phyloP scores from a whole-genome alignment of 2,888 invertebrate genomes.

The Erebia ligea region DNA sequence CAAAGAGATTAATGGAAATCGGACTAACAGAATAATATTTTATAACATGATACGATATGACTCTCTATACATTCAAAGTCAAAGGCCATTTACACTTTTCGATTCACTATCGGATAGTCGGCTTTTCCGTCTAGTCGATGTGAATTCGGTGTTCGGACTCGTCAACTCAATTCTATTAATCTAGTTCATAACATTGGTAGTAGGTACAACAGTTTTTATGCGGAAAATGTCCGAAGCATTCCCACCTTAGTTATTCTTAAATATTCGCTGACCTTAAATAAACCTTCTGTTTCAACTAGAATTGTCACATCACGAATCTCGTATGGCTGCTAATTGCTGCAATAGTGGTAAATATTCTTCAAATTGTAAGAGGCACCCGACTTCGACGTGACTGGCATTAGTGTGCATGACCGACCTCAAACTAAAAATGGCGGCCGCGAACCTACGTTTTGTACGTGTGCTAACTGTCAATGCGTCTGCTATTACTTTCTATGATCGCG shows the following conservation, averaged over 20 bases:
- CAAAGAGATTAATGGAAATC: too few species aligned
- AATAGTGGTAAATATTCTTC: conserved; percentile 52
- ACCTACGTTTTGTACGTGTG: conserved; percentile 38
- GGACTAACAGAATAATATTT: too few species aligned
- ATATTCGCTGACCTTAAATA: conserved; percentile 10
- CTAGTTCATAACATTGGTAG: too few species aligned
- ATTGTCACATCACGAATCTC: conserved; percentile 26
- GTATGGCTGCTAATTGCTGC: conserved; percentile 55
- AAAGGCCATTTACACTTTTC: too few species aligned
- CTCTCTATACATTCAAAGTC: too few species aligned
- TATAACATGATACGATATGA: too few species aligned
- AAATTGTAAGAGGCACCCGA: conserved; percentile 51
- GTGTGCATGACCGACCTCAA: conserved; percentile 36
- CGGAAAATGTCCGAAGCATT: neutral
- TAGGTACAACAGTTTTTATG: neutral
- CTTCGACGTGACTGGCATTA: conserved; percentile 60
- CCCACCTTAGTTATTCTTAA: neutral
- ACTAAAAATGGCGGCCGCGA: conserved; percentile 46
- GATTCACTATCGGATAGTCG: too few species aligned
- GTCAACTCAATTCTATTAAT: too few species aligned
- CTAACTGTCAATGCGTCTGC: conserved; percentile 40
- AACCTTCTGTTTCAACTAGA: conserved; percentile 19
- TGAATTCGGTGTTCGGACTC: too few species aligned
- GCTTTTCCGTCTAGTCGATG: too few species aligned
- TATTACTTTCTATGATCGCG: conserved; percentile 21